Evolutionary conservation across 2,113 vertebrate genomes (phyloP), one percentile per base, ranked within the genome.

Genomic region (Trogon surrucura): DNA sequence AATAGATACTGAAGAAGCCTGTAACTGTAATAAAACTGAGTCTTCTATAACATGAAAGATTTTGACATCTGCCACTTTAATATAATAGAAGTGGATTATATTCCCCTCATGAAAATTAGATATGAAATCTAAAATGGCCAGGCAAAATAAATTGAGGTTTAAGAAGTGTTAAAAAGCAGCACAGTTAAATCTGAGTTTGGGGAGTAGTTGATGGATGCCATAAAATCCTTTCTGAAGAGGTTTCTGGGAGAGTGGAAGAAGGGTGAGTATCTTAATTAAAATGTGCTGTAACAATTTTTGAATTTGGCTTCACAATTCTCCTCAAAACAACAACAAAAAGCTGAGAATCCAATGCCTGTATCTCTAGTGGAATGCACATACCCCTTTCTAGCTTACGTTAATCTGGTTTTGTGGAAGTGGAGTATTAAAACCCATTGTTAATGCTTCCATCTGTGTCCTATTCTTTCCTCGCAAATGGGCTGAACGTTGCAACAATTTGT

Each of bases 401-500:
- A 96, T 97, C 97, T 95, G 92, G 81, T 94, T 97, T 94, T 93
- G 65, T 96, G 81, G 58, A 96, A 94, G 78, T 84, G 50, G 74
- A 77, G 71, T 91, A 95, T 94, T 95, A 82, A 88, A 96, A 69
- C 88, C 93, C 92, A 88, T 95, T 88, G 85, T 86, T 94, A 96
- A 84, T 94, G 92, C 89, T 95, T 96, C 93, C 81, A 89, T 95
- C 92, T 97, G 94, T 70, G 80, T 81, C 66, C 65, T 92, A 26
- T 95, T 96, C 91, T 96, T 96, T 93, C 56, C 62, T 92, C 88
- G 32, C 13, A 6, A 96, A 94, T 85, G 64, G 91, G 80, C 83
- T 92, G 93, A 96, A 85, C 58, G 20, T 94, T 74, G 91, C 93
- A 89, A 94, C 85, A 69, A 44, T 95, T 94, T 95, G 81, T 94